Evolutionary conservation across 2,888 invertebrate genomes (phyloP).

Genomic region (Furcula furcula): DNA sequence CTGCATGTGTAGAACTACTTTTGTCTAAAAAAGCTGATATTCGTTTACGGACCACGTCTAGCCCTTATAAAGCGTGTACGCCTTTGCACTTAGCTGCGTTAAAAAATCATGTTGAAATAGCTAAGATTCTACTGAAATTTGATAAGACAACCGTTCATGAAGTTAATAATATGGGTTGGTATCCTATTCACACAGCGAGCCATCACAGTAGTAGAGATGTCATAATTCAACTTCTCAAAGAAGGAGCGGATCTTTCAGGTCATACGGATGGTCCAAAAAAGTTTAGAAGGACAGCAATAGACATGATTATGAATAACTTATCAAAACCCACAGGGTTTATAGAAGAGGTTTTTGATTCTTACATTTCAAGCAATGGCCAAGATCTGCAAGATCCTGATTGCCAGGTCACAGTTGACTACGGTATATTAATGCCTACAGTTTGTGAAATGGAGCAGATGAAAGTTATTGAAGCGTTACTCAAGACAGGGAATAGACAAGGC

Average conservation of each 20-base stretch:
- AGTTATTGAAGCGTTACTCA: conserved; percentile 76
- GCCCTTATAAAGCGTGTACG: conserved; percentile 63
- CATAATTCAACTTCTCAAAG: conserved; percentile 60
- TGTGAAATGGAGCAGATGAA: conserved; percentile 78
- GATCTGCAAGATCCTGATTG: conserved; percentile 55
- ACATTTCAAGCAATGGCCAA: conserved; percentile 68
- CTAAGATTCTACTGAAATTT: conserved; percentile 54
- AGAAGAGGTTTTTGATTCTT: conserved; percentile 76
- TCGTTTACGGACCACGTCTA: conserved; percentile 60
- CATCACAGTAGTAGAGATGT: conserved; percentile 82
- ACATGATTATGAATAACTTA: conserved; percentile 71
- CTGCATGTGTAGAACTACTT: conserved; percentile 67
- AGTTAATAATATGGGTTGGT: conserved; percentile 57
- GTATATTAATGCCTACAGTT: conserved; percentile 65
- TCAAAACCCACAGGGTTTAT: conserved; percentile 78
- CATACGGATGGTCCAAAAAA: conserved; percentile 65
- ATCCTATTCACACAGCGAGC: conserved; percentile 71
- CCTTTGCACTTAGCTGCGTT: conserved; percentile 73
- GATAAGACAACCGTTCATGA: conserved; percentile 68
- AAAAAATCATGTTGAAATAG: conserved; percentile 60
- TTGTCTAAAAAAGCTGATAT: conserved; percentile 69
- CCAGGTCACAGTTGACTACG: conserved; percentile 74
- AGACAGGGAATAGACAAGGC: conserved; percentile 74
- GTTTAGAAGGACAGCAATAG: conserved; percentile 68
- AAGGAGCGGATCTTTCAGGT: conserved; percentile 71